Base-by-base conservation (phyloP, 2,113 vertebrate species). In the Poicephalus gulielmi region DNA sequence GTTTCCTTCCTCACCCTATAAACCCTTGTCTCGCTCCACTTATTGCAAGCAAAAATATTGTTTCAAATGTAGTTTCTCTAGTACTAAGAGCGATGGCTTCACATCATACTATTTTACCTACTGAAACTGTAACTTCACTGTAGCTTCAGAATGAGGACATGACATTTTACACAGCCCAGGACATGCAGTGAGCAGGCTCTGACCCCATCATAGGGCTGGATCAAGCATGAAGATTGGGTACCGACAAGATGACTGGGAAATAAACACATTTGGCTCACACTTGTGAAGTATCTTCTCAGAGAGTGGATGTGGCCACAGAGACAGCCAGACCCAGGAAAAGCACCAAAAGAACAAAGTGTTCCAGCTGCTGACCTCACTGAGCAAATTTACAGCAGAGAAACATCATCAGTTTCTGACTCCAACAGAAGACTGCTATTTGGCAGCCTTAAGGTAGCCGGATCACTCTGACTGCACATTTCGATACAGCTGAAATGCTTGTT, bases 381-480 rank as follows among this genome's bases (percentile, higher is more conserved):
- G 24, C 39, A 75, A 57, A 52, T 44, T 64, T 50, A 46, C 35
- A 92, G 87, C 47, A 44, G 50, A 4, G 6, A 67, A 50, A 27
- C 60, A 52, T 13, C 85, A 76, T 55, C 1, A 53, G 94, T 88
- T 80, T 60, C 82, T 81, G 76, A 62, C 17, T 80, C 77, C 79
- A n/a, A 35, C 31, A 23, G 10, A 22, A 52, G 7, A 1, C 52
- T 64, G 92, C 52, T 62, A 6, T 20, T 78, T 68, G 94, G 70
- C 92, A 95, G 50, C 20, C 39, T 23, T 17, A 39, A 60, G 75
- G 93, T 35, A 67, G 73, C 60, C 43, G 60, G 13, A 90, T 66
- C 91, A 93, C 88, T 90, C 92, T 82, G 83, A 30, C 79, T 66
- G 62, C 13, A 17, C 46, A 66, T 47, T 90, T 78, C 64, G 76